These are phyloP conservation scores for Bufo gargarizans DNA, from an alignment of 2,113 vertebrate species.

Conservation along the genomic window DNA sequence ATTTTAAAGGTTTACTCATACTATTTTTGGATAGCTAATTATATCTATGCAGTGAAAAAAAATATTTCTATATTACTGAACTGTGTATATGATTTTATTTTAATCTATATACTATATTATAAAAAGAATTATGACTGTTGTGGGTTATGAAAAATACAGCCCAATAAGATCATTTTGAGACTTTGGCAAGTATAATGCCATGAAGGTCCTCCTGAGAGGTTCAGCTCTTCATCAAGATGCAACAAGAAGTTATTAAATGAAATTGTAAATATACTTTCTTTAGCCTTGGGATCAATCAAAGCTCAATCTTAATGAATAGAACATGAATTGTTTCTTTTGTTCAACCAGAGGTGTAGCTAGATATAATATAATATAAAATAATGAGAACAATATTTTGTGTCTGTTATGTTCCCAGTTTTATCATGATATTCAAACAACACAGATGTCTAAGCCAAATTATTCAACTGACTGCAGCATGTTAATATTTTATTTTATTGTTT, in stretches of 20 bases:
- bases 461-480: neutral
- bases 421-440: constrained; percentile 16
- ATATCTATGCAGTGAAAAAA: neutral
- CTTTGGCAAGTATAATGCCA: constrained; percentile 32
- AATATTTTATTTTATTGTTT: neutral
- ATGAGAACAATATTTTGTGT: constrained; percentile 25
- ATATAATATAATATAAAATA: constrained; percentile 39
- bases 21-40: neutral
- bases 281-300: constrained; percentile 44
- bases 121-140: constrained; percentile 1
- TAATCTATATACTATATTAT: neutral
- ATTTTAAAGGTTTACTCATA: too few relatives aligned
- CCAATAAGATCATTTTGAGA: constrained; percentile 15
- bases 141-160: constrained; percentile 1
- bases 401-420: constrained; percentile 42
- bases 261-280: constrained; percentile 46
- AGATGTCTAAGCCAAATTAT: constrained; percentile 26
- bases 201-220: constrained; percentile 37
- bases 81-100: neutral
- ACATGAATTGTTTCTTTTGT: constrained; percentile 44
- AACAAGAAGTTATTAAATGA: constrained; percentile 36
- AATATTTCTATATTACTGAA: neutral
- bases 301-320: constrained; percentile 45
- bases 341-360: constrained; percentile 12
- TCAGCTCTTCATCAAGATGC: constrained; percentile 44